Evolutionary conservation across 2,797 vertebrate species (phyloP).

Genomic region (Novumbra hubbsi): DNA sequence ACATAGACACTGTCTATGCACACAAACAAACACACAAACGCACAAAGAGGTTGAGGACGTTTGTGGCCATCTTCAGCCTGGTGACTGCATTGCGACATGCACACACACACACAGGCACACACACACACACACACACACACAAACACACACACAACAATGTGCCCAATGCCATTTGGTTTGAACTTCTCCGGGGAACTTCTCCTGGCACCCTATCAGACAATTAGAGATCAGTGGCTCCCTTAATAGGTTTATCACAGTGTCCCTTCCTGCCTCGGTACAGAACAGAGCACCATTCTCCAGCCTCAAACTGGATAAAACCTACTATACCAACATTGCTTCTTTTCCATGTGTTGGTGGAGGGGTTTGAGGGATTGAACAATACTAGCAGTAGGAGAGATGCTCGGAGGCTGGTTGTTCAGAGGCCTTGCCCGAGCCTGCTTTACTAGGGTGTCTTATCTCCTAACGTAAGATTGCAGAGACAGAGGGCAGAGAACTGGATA

Average conservation of each 20-base stretch:
- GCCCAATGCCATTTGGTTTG: constrained; percentile 67
- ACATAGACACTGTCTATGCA: too few species aligned
- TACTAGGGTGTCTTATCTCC: not conserved
- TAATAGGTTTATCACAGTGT: constrained; percentile 69
- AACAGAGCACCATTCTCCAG: not conserved
- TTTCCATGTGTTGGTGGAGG: not conserved
- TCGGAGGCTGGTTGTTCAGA: not conserved
- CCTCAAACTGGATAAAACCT: not conserved
- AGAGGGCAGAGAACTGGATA: too few species aligned
- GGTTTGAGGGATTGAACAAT: not conserved
- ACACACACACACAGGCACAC: too few species aligned
- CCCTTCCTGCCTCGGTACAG: not conserved
- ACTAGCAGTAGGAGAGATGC: not conserved
- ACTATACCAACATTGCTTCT: not conserved
- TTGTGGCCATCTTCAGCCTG: constrained; percentile 25
- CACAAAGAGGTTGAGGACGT: not conserved
- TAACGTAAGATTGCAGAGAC: not conserved
- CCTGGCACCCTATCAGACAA: constrained; percentile 66
- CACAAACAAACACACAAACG: too few species aligned
- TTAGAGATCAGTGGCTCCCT: constrained; percentile 68
- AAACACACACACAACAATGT: not conserved
- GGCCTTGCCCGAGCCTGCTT: not conserved
- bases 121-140: constrained; percentile 3
- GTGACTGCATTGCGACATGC: not conserved
- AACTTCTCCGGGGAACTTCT: constrained; percentile 54